Base-by-base conservation (phyloP, 2,797 vertebrate species). In the Cheirogaleus major region DNA sequence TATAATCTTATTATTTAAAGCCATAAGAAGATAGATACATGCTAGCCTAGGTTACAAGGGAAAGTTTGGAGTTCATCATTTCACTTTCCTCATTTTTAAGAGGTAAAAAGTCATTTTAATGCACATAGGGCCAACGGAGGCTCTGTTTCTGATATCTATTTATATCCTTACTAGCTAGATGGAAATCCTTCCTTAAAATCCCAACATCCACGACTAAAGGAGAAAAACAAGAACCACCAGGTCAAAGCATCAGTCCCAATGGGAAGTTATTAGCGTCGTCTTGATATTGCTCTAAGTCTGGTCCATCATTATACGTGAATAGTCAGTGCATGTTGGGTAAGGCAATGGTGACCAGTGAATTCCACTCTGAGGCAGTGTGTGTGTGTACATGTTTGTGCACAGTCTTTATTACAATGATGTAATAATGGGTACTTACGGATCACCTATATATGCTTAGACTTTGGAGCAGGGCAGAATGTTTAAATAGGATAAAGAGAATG, bases 181-280 rank as follows among this genome's bases (percentile, higher is more conserved):
- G 67, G 91, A 88, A 95, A 96, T 65, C 76, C 91, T 88, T 38
- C 80, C 76, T 85, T 78, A 95, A 70, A 76, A 81, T 92, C 67
- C 72, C 91, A 95, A 92, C 76, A 90, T 22, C 35, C 72, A 91
- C 79, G 43, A 41, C 57, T 65, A 82, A 87, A 90, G 80, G 50
- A 93, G 82, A 72, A 96, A 95, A 76, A 89, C 45, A 91, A 87
- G 96, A 97, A n/a, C 76, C 93, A 70, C 80, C 43, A 92, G 89
- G 89, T 97, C 96, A 97, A 92, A 91, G 79, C 83, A 57, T 2
- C 27, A 94, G 87, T 97, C 97, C 95, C 94, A 70, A 0, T 50
- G 97, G 97, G 95, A 96, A 79, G 96, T 95, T 91, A 95, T 95
- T 95, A 97, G 89, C 78, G 70, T 90, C 94, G 57, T 93, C 35